Base-by-base conservation (phyloP, 2,797 vertebrate genomes). In the Periparus ater region DNA sequence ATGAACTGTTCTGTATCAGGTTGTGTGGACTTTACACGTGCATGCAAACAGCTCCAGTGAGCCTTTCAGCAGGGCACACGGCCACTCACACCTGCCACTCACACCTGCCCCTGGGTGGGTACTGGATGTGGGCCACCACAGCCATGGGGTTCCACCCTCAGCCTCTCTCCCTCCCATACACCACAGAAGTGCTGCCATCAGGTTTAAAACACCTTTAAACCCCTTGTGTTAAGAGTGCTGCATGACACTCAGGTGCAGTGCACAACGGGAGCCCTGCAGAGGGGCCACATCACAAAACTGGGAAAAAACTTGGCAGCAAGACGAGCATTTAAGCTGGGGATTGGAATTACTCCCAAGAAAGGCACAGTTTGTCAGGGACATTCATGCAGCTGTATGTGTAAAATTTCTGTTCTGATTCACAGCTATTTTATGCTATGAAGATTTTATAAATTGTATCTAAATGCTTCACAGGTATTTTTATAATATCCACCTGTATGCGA, bases 381-480 rank as follows among this genome's bases (percentile, higher is more conserved):
- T 40, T 78, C 23, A 14, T 75, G 65, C 36, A 61, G 71, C n/a
- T 90, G 74, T 68, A 32, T 6, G 23, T 83, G 79, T 71, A 74
- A 68, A 85, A 47, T 20, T 90, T 78, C 32, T 66, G 44, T 82
- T 86, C 57, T 62, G 55, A 61, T 73, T 83, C 47, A 48, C 66
- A 75, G 23, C 38, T 91, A 17, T 71, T 92, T 83, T 93, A 42
- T 67, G 84, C 83, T 89, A 55, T 25, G 30, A 63, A 50, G 34
- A 77, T 60, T 94, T 84, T 81, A 51, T 79, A 76, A 75, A 30
- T 78, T 34, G 62, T 34, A 40, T 25, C 55, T 22, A 70, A 44
- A 90, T 38, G 83, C 85, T 60, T 65, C 72, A 94, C 75, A 45
- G 23, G 36, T 92, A 84, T 94, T 97, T 97, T 91, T 95, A 74